Base-by-base conservation (phyloP, 2,888 invertebrate species). In the Scaptomyza flava region DNA sequence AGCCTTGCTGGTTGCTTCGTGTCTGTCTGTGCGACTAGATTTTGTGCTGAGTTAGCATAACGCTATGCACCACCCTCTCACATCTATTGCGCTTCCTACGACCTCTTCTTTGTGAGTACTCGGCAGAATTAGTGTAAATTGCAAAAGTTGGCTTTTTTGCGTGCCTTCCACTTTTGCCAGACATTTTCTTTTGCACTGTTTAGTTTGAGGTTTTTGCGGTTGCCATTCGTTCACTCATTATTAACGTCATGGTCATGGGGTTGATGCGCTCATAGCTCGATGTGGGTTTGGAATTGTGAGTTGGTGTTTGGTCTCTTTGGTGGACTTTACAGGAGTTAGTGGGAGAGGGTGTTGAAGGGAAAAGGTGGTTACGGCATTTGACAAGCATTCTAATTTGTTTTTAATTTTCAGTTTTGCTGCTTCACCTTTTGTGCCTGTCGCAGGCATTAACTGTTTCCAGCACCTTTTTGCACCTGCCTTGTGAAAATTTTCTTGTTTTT, bases 321-420 rank as follows among this genome's bases (percentile, higher is more conserved):
- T 14, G 27, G 27, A 27, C 27, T 27, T 6, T 2, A 11, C 30
- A 14, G 23, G 9, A 11, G 36, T 3, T 11, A 0, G 7, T 2
- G 3, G 3, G 6, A 0, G 4, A 9, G 11, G 11, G n/a, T 9
- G 9, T 23, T 1, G 3, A 30, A 9, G 11, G 34, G 41, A 8
- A 12, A 2, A 2, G 23, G 23, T 6, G 47, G n/a, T 38, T 23
- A 43, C 7, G 46, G 31, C 58, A 62, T 79, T 74, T 71, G 75
- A 78, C 79, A 78, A 71, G 79, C 58, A 65, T 71, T 75, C 67
- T 79, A 77, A 77, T 77, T 77, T 77, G 71, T 78, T 77, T 79
- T 77, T 79, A 79, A 77, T 79, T 77, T 77, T 68, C 73, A 77
- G 77, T 77, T 77, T 63, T 68, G 74, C 62, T 62, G 46, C 65